Evolutionary conservation across 2,113 vertebrate species (phyloP), one percentile per base, ranked within the genome.

Genomic region (Tiliqua scincoides): DNA sequence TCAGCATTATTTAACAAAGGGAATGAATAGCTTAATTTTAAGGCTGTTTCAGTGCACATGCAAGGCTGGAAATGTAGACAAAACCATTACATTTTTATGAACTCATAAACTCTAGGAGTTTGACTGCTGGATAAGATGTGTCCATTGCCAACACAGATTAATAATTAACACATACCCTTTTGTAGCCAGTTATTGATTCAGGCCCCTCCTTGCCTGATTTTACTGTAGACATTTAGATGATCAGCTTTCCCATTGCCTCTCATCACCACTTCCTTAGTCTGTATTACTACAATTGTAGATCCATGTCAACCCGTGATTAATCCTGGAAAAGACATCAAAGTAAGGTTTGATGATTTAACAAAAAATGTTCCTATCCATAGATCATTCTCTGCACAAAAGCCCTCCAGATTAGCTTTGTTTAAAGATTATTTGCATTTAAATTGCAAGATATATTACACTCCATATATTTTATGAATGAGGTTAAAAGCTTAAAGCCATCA

Each of bases 391-490:
- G 83, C 62, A 89, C 35, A 88, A 91, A 95, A 94, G 78, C 93
- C 92, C 86, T 91, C 30, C 68, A 93, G 94, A 95, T 97, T 94
- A 95, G 88, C 87, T 91, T 92, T 96, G 89, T 95, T 96, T 95
- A 94, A 96, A 94, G 93, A 95, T 92, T 93, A 95, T 96, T 97
- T 95, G 93, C 94, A 94, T 96, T 94, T 95, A 95, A 96, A 96
- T 94, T 94, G 88, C 79, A 43, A 86, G 86, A 40, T 92, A 84
- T 89, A 87, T 92, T 88, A 84, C 73, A 87, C 85, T 35, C 62
- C 90, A 88, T 93, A 84, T 82, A 30, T 93, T 94, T 91, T 91
- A 90, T 83, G 91, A 91, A 88, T 0, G 1, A 91, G 87, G 85
- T 80, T 95, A 94, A 95, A 94, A 84, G 76, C 84, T 90, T 75